Percentiles rank a stretch among this genome's conserved stretches.
Evolutionary conservation across 2,888 invertebrate species (phyloP).

Genomic region (Oscheius sp.): DNA sequence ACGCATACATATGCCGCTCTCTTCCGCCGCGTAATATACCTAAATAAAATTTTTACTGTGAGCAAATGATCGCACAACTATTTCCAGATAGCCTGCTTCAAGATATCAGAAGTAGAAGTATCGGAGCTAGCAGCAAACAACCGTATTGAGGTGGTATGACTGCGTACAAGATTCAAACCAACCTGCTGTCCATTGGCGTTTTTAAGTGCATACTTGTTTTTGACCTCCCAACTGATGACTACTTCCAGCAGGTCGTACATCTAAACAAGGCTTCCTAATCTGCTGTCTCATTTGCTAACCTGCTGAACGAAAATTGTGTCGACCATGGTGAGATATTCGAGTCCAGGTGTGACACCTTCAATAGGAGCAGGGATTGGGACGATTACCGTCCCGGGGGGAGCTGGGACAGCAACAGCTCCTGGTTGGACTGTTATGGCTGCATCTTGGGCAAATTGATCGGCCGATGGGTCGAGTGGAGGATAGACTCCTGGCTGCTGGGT

Average conservation of each 20-base stretch:
- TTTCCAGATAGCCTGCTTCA: too few species aligned
- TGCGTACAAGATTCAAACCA: neutral
- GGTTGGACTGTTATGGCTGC: constrained; percentile 8
- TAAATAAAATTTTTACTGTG: constrained; percentile 3
- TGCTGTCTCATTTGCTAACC: neutral
- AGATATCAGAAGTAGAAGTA: too few species aligned
- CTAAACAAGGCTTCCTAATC: constrained; percentile 25
- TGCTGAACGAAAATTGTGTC: constrained; percentile 46
- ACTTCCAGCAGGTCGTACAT: constrained; percentile 56
- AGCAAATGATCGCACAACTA: too few species aligned
- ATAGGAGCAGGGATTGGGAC: constrained; percentile 45
- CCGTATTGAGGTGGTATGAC: neutral
- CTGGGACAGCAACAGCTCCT: neutral
- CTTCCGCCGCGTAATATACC: constrained; percentile 69
- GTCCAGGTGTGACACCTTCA: constrained; percentile 44
- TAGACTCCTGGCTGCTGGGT: constrained; percentile 12
- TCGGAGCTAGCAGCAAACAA: too few species aligned
- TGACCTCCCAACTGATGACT: constrained; percentile 57
- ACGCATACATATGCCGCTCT: constrained; percentile 74
- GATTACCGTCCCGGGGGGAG: constrained; percentile 17
- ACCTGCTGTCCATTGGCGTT: constrained; percentile 58
- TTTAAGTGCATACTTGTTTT: constrained; percentile 57
- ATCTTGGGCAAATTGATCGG: neutral
- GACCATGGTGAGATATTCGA: constrained; percentile 54
- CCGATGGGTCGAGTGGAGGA: neutral